Evolutionary conservation across 2,797 vertebrate genomes (phyloP).

Genomic region (Picus viridis): DNA sequence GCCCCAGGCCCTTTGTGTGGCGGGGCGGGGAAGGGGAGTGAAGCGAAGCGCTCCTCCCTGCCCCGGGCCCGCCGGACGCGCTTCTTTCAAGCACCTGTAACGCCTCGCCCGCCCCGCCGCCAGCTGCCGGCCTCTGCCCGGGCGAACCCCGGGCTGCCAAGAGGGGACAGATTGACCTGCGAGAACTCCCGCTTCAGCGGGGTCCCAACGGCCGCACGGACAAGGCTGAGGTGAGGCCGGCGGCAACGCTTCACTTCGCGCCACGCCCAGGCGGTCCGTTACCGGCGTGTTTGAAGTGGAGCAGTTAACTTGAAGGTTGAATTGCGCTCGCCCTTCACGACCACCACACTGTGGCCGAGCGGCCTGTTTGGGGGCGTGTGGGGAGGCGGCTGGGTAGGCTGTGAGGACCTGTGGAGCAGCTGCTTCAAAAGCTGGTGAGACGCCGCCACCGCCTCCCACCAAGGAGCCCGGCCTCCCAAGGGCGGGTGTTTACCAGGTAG

Average conservation of each 20-base stretch:
- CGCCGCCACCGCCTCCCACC: accelerated
- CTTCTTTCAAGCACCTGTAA: background rate
- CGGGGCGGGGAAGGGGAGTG: background rate
- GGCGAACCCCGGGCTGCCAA: too few relatives aligned
- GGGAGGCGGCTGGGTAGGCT: background rate
- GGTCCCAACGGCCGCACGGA: too few relatives aligned
- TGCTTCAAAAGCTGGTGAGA: background rate
- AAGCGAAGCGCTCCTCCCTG: background rate
- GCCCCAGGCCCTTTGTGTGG: background rate
- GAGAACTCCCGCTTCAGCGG: background rate
- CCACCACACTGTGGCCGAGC: too few relatives aligned
- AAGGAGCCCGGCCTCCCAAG: accelerated
- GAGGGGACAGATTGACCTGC: background rate
- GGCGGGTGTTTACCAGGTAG: background rate
- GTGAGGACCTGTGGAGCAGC: background rate
- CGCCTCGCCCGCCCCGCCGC: background rate
- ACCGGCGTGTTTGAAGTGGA: background rate
- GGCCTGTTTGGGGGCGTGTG: too few relatives aligned
- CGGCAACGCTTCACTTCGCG: background rate
- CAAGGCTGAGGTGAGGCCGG: background rate
- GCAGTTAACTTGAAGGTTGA: too few relatives aligned
- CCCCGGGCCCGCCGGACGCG: background rate
- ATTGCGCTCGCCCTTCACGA: accelerated
- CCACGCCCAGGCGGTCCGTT: background rate
- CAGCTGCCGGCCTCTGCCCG: background rate